Evolutionary conservation across 2,113 vertebrate genomes (phyloP), one percentile per base, ranked within the genome.

Genomic region (Hymenochirus boettgeri): DNA sequence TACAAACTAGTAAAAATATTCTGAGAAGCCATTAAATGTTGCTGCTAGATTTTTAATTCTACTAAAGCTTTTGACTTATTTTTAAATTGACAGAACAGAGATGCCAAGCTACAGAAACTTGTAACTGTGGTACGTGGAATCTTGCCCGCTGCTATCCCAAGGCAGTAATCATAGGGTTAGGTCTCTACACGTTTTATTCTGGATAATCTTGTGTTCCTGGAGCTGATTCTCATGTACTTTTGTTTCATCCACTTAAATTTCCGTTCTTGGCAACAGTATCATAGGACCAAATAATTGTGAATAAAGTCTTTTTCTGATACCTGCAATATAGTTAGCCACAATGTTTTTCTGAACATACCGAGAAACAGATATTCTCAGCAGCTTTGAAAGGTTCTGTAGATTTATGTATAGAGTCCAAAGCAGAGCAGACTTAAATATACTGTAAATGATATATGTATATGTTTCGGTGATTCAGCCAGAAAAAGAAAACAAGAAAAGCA

Each of bases 91-190:
- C n/a, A 22, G 10, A 53, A 52, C 9, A 25, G 17, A 25, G 13
- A 19, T 24, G 60, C 60, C 60, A 63, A 63, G 48, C 33, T 39
- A n/a, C 48, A 29, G 26, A 35, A 33, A 51, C 33, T 51, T 51
- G 31, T 21, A 57, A 21, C 18, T 46, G 61, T 18, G 31, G 61
- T 25, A 39, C 23, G 33, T 55, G 51, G 50, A 63, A 6, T 7
- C 7, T 4, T 53, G 61, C 50, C 50, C 31, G 23, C 48, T 53
- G 17, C 48, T 52, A 62, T 53, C 61, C 61, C 37, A 53, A 39
- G 23, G 61, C 61, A 52, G 50, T 51, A 63, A 63, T 63, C 61
- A 63, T 27, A 54, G 61, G 31, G 33, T 63, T 63, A 63, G 21
- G n/a, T 37, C 61, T 54, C 50, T 53, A 54, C 15, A 19, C 35